phyloP scores from a whole-genome alignment of 2,113 vertebrate genomes.

The Notarius lentiginosus region DNA sequence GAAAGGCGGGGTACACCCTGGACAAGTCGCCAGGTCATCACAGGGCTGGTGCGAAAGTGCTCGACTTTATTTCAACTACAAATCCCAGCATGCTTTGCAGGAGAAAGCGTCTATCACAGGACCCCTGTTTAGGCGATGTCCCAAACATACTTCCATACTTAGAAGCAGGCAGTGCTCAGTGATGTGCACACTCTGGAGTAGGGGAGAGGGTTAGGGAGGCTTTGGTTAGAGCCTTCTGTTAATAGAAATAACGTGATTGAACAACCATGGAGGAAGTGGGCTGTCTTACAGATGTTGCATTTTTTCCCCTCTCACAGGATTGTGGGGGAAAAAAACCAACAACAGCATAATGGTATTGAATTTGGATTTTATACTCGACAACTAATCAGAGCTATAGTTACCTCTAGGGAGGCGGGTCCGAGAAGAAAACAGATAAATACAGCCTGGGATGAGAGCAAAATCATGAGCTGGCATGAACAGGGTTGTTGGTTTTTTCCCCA shows the following conservation, averaged over 20 bases:
- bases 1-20: too few species aligned
- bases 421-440: conserved; percentile 43
- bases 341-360: conserved; percentile 19
- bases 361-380: conserved; percentile 42
- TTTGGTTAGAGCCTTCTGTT: background rate
- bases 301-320: conserved; percentile 55
- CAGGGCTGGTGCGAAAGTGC: too few species aligned
- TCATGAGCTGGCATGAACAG: conserved; percentile 45
- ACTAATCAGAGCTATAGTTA: conserved; percentile 39
- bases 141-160: conserved; percentile 2
- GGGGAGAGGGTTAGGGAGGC: background rate
- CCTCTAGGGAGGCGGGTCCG: conserved; percentile 37
- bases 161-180: conserved; percentile 7
- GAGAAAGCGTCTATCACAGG: conserved; percentile 47
- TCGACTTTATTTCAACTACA: conserved; percentile 56
- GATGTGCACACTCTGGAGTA: background rate
- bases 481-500: background rate
- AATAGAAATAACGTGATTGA: conserved; percentile 67
- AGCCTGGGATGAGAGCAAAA: conserved; percentile 20
- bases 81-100: conserved; percentile 62
- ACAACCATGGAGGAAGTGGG: conserved; percentile 46
- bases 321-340: background rate
- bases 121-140: conserved; percentile 52
- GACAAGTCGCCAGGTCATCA: too few species aligned
- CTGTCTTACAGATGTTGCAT: conserved; percentile 31